These are phyloP conservation scores for Melitaea athalia DNA, from an alignment of 2,888 invertebrate species.

Conservation along the genomic window DNA sequence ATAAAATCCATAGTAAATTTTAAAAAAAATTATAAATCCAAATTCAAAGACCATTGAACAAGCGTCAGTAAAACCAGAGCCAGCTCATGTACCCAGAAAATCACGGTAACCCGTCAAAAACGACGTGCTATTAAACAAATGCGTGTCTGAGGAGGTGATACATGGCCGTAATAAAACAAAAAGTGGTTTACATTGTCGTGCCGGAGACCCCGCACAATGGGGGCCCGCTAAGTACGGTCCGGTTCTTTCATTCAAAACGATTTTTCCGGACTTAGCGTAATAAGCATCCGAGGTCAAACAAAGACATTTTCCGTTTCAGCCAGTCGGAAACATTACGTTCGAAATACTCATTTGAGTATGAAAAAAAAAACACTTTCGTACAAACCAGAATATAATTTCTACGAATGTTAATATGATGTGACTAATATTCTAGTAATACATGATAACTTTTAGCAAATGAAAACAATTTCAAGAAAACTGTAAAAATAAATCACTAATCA, in stretches of 20 bases:
- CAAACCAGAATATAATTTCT: background rate
- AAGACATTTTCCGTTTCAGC: conserved; percentile 67
- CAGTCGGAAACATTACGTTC: conserved; percentile 65
- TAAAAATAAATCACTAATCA: background rate
- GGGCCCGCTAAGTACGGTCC: conserved; percentile 71
- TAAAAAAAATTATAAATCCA: too few relatives aligned
- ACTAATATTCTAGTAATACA: background rate
- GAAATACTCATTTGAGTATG: conserved; percentile 61
- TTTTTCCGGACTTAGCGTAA: conserved; percentile 70
- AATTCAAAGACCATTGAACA: conserved; percentile 15
- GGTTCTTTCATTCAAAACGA: conserved; percentile 65
- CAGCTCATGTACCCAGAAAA: conserved; percentile 38
- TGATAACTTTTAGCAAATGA: too few relatives aligned
- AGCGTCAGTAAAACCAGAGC: conserved; percentile 4
- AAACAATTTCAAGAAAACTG: background rate
- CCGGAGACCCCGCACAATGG: conserved; percentile 64
- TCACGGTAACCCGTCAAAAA: conserved; percentile 41
- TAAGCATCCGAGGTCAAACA: conserved; percentile 74
- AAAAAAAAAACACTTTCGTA: conserved; percentile 45
- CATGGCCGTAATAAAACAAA: conserved; percentile 70
- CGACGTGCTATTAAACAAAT: conserved; percentile 62
- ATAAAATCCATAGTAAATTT: background rate
- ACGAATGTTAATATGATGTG: background rate
- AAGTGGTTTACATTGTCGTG: conserved; percentile 68
- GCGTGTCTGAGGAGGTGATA: conserved; percentile 68